Percentiles rank a stretch among this genome's conserved stretches.
Conservation (phyloP, 2,888 invertebrate genomes). For the Oxyteleia sp. region DNA sequence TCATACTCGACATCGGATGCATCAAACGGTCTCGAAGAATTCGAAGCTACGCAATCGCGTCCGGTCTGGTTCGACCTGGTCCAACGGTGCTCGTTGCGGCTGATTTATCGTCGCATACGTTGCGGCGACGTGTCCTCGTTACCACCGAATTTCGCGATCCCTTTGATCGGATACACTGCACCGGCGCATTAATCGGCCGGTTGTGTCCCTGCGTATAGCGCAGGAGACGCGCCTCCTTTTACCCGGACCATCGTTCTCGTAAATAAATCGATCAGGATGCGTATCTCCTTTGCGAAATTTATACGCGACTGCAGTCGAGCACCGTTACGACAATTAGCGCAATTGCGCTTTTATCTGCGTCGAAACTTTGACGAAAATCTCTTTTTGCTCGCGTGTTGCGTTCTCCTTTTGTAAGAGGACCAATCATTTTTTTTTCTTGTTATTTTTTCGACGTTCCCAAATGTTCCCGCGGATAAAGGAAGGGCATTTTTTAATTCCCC, state of each 20-base stretch:
- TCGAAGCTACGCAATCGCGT: too few relatives aligned
- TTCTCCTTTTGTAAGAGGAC: background rate
- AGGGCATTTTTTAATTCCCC: constrained; percentile 5
- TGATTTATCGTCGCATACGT: constrained; percentile 77
- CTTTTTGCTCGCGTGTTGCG: background rate
- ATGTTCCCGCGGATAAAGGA: background rate
- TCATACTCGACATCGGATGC: too few relatives aligned
- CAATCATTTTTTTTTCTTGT: constrained; percentile 7
- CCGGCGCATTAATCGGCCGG: constrained; percentile 55
- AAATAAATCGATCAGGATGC: constrained; percentile 67
- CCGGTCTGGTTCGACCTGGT: constrained; percentile 82
- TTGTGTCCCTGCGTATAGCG: constrained; percentile 31
- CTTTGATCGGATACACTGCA: constrained; percentile 71
- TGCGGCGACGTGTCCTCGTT: constrained; percentile 79
- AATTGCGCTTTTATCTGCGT: constrained; percentile 53
- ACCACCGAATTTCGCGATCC: constrained; percentile 78
- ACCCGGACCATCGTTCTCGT: constrained; percentile 52
- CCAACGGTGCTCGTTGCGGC: constrained; percentile 47
- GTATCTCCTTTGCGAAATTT: constrained; percentile 62
- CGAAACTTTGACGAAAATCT: constrained; percentile 36
- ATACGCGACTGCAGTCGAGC: constrained; percentile 29
- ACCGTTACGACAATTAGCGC: constrained; percentile 69
- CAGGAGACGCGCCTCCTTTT: constrained; percentile 50
- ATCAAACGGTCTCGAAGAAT: too few relatives aligned
- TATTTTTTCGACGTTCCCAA: too few relatives aligned